phyloP scores from a whole-genome alignment of 2,888 invertebrate species.

The Mesoligia furuncula region DNA sequence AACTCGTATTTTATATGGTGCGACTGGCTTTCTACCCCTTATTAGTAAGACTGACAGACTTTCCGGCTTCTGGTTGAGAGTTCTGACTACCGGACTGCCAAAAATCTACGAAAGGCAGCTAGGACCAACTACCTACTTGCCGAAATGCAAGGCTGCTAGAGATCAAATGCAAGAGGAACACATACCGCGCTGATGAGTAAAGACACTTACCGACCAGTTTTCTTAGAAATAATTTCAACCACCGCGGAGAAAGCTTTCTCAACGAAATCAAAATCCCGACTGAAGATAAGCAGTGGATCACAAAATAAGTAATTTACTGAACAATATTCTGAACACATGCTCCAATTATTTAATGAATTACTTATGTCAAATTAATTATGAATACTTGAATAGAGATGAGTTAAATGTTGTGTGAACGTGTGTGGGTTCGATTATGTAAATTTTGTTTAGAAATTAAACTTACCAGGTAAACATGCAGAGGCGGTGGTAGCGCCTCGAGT shows the following conservation, averaged over 20 bases:
- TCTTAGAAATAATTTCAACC: background rate
- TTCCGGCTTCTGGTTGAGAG: background rate
- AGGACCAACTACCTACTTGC: too few species aligned
- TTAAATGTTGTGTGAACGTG: conserved; percentile 59
- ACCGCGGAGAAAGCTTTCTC: conserved; percentile 45
- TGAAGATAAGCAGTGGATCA: conserved; percentile 29
- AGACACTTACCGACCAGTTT: conserved; percentile 34
- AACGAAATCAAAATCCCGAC: conserved; percentile 42
- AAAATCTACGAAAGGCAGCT: background rate
- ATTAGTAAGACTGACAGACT: too few species aligned
- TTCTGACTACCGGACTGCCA: background rate
- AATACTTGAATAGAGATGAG: conserved; percentile 7
- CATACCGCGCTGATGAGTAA: background rate
- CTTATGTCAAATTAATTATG: conserved; percentile 65
- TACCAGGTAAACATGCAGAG: background rate
- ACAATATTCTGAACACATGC: conserved; percentile 21
- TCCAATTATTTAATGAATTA: conserved; percentile 20
- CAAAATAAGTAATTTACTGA: conserved; percentile 8
- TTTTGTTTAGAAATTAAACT: conserved; percentile 7
- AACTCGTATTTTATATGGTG: too few species aligned
- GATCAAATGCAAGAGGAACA: background rate
- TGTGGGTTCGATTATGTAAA: conserved; percentile 59
- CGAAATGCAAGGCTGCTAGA: background rate
- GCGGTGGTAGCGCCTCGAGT: background rate
- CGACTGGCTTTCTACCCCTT: too few species aligned